Evolutionary conservation across 2,888 invertebrate species (phyloP).

Genomic region (Blera fallax): DNA sequence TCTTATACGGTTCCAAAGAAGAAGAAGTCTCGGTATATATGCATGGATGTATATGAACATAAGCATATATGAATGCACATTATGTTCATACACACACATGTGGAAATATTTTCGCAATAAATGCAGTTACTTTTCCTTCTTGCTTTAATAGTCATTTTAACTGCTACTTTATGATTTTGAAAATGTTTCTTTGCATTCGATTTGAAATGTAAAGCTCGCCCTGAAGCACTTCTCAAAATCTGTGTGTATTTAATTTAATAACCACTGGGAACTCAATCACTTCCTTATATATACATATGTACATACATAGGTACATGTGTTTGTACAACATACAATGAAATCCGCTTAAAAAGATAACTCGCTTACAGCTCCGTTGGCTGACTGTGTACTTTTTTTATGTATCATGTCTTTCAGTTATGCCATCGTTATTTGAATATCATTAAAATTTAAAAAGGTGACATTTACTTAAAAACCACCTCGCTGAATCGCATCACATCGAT

Average conservation of each 20-base stretch:
- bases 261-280: not conserved
- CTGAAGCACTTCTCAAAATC: not conserved
- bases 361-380: not conserved
- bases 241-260: conserved; percentile 1
- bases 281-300: not conserved
- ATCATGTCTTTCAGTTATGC: conserved; percentile 15
- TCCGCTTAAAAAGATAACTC: conserved; percentile 26
- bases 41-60: too few relatives aligned
- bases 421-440: conserved; percentile 80
- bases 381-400: not conserved
- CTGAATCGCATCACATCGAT: conserved; percentile 5
- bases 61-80: too few relatives aligned
- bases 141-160: too few relatives aligned
- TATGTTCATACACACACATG: too few relatives aligned
- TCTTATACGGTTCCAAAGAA: too few relatives aligned
- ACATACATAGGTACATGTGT: not conserved
- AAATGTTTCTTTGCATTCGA: not conserved
- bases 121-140: too few relatives aligned
- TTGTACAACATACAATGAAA: not conserved
- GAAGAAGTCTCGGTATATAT: too few relatives aligned
- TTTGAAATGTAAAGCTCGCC: not conserved
- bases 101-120: too few relatives aligned
- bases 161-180: not conserved
- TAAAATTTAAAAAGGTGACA: conserved; percentile 78
- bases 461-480: conserved; percentile 48